These are phyloP conservation scores for Orgyia antiqua DNA, from an alignment of 2,888 invertebrate genomes.

Conservation along the genomic window DNA sequence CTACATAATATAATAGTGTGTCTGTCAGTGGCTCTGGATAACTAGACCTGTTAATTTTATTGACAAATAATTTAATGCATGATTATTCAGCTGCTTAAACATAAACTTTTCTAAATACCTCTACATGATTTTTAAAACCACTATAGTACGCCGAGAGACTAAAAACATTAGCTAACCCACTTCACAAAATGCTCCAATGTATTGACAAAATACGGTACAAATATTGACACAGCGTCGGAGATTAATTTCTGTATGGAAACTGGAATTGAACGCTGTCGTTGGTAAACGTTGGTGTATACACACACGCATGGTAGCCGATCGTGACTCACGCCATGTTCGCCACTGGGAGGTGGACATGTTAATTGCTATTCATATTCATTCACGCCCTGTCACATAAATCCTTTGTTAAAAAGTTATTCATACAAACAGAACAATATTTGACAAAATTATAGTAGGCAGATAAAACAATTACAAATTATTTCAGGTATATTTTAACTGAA, in stretches of 20 bases:
- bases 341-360: constrained; percentile 46
- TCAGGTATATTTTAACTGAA: no score
- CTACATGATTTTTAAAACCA: constrained; percentile 21
- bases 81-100: no score
- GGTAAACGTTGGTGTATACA: constrained; percentile 16
- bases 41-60: no score
- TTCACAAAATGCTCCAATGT: constrained; percentile 18
- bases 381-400: constrained; percentile 24
- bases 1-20: no score
- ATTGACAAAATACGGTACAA: constrained; percentile 33
- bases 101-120: no score
- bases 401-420: constrained; percentile 3
- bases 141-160: no score
- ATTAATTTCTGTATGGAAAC: constrained; percentile 32
- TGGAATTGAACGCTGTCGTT: constrained; percentile 23
- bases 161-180: constrained; percentile 24
- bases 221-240: constrained; percentile 32
- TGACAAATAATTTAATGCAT: no score
- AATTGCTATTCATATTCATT: constrained; percentile 42
- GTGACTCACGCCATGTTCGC: constrained; percentile 49
- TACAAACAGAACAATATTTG: constrained; percentile 12
- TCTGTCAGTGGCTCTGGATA: no score
- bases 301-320: constrained; percentile 43
- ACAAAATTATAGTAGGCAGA: no score
- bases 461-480: no score